Evolutionary conservation across 2,888 invertebrate genomes (phyloP), one percentile per base, ranked within the genome.

Genomic region (Lissonota sp.): DNA sequence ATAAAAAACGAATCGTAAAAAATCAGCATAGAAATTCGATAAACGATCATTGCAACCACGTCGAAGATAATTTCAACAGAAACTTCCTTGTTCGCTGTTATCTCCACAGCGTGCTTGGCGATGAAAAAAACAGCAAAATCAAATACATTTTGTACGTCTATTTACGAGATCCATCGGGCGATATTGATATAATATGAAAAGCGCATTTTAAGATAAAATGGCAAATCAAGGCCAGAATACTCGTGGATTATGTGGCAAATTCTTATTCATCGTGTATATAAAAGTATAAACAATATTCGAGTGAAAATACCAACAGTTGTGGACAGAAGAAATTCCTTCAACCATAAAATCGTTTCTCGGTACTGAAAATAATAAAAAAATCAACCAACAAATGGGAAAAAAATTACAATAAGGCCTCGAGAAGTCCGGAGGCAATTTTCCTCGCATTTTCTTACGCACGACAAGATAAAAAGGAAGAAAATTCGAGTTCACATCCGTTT

Each of bases 31-130:
- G 40, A 57, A 60, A 14, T 26, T 71, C 64, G 49, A 71, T 66
- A 60, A 14, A 49, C 63, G 44, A 69, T 44, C 63, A 66, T 57
- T 55, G 26, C 62, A 53, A 66, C 63, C 66, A 57, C 75, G 82
- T 60, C 69, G 60, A 70, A 86, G 83, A 86, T 84, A 84, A 85
- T 80, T 84, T 82, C 80, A 80, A 84, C 83, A 84, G 83, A 83
- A 85, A 86, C 86, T 80, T 85, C 83, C 83, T 85, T 84, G 84
- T 86, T 85, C 85, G 83, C 81, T 86, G 86, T 87, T 53, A 87
- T 84, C 62, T 66, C 10, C 8, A n/a, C 7, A 10, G 14, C 6
- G 39, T 53, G 26, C 51, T 51, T 51, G 5, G 44, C 6, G 51
- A 57, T 26, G 39, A 40, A 39, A 46, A 72, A 67, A 69, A 64